Percentiles rank a stretch among this genome's conserved stretches.
Conservation (phyloP, 1,140 invertebrate species). For the Dufourea novaeangliae region DNA sequence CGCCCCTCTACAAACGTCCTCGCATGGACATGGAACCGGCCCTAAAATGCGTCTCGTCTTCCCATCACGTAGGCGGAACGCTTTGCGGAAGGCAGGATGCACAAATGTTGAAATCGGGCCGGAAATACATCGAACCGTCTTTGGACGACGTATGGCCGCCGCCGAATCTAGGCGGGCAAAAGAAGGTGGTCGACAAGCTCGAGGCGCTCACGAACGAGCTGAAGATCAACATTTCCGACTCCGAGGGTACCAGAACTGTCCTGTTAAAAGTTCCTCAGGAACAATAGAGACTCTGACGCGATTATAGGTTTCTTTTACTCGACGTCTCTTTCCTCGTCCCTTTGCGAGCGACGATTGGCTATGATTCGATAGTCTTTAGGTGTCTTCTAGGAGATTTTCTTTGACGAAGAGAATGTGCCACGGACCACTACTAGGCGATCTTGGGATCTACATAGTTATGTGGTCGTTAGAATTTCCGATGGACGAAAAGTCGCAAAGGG, state of each 20-base stretch:
- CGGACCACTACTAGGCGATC: not conserved
- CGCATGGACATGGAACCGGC: conserved; percentile 67
- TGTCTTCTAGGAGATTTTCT: not conserved
- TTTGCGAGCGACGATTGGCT: not conserved
- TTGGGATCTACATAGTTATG: not conserved
- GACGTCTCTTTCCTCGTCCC: no score
- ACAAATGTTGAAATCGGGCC: conserved; percentile 42
- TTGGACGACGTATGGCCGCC: conserved; percentile 80
- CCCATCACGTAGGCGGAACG: conserved; percentile 64
- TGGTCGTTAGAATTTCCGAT: not conserved
- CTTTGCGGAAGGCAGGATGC: conserved; percentile 52
- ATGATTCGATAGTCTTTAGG: not conserved
- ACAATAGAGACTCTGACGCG: conserved; percentile 38
- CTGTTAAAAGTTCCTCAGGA: conserved; percentile 75
- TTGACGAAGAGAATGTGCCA: not conserved
- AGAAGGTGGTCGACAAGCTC: conserved; percentile 68
- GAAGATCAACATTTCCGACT: conserved; percentile 77
- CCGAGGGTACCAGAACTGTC: conserved; percentile 74
- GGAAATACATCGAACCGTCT: conserved; percentile 77
- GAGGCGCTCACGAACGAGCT: conserved; percentile 73
- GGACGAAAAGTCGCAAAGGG: not conserved
- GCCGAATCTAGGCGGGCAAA: conserved; percentile 61
- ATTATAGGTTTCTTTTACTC: conserved; percentile 1
- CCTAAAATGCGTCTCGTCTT: conserved; percentile 53
- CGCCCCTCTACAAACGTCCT: conserved; percentile 73